A percentile compares a stretch with the other conserved stretches of the same genome.
phyloP scores from a whole-genome alignment of 2,797 vertebrate species.

The Australoheros facetus region DNA sequence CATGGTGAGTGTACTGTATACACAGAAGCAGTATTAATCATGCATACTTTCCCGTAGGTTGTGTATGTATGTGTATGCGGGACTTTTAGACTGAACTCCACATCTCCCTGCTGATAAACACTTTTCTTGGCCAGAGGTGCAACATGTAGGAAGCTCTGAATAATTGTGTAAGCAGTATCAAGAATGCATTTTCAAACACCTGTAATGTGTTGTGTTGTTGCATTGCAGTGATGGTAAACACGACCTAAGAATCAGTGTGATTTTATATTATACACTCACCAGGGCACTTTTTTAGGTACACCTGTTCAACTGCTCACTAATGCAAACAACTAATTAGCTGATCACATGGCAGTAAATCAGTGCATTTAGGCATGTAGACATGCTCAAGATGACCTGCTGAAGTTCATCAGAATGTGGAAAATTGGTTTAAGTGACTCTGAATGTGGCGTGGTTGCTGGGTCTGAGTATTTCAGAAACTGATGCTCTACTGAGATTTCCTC shows the following conservation, averaged over 20 bases:
- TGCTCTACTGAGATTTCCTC: not conserved
- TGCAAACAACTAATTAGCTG: not conserved
- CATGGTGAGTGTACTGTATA: conserved; percentile 59
- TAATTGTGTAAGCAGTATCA: conserved; percentile 33
- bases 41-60: conserved; percentile 60
- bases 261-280: not conserved
- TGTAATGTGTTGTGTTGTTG: not conserved
- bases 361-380: not conserved
- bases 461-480: not conserved
- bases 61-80: not conserved
- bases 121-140: conserved; percentile 59
- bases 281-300: not conserved
- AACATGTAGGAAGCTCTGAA: conserved; percentile 44
- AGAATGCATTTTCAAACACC: conserved; percentile 10
- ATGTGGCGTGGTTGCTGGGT: not conserved
- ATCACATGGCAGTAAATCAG: not conserved
- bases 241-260: not conserved
- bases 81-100: conserved; percentile 59
- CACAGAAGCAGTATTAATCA: conserved; percentile 71
- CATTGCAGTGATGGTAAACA: not conserved
- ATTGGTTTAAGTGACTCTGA: not conserved
- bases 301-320: not conserved
- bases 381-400: not conserved
- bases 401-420: not conserved
- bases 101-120: conserved; percentile 69